Evolutionary conservation across 2,888 invertebrate species (phyloP), one percentile per base, ranked within the genome.

Genomic region (Nipponacmea schrenckii): DNA sequence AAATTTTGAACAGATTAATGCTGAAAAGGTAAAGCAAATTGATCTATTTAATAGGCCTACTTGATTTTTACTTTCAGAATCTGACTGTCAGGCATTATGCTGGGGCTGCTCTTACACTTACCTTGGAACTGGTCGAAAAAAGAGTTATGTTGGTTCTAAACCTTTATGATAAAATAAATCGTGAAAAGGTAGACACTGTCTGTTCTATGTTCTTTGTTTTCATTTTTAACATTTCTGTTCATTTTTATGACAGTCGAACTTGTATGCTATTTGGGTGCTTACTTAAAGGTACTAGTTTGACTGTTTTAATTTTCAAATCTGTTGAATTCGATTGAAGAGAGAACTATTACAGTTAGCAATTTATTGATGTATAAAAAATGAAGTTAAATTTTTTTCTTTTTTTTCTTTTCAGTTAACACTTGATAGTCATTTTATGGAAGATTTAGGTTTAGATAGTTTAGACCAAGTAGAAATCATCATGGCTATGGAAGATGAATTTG

Each of bases 401-500:
- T 50, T 65, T 70, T 71, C 56, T 50, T 82, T 83, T 44, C 78
- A 99, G 98, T 90, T 99, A 62, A 92, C 92, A n/a, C 88, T 96
- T 82, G 94, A 98, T 14, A 95, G 97, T 68, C 98, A 99, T 91
- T 98, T 99, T 90, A 94, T 96, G 84, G 96, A 95, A 86, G 99
- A 99, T 89, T 92, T 98, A 83, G 99, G 99, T 45, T 91, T 99
- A 79, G 99, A 99, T 89, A 98, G 98, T 0, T 91, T 99, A 81
- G 99, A 99, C 91, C 98, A 98, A 90, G 98, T 99, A 64, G 99
- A 99, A 91, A 94, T 99, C 70, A 97, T 99, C 78, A 98, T 99
- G 97, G 97, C 97, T 0, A 96, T 99, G 92, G 99, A 99, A 91
- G 99, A 99, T 91, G 99, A 99, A 90, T 99, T 99, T 90, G 96